A percentile compares a stretch with the other conserved stretches of the same genome.
Evolutionary conservation across 2,113 vertebrate species (phyloP).

Genomic region (Heloderma charlesbogerti): DNA sequence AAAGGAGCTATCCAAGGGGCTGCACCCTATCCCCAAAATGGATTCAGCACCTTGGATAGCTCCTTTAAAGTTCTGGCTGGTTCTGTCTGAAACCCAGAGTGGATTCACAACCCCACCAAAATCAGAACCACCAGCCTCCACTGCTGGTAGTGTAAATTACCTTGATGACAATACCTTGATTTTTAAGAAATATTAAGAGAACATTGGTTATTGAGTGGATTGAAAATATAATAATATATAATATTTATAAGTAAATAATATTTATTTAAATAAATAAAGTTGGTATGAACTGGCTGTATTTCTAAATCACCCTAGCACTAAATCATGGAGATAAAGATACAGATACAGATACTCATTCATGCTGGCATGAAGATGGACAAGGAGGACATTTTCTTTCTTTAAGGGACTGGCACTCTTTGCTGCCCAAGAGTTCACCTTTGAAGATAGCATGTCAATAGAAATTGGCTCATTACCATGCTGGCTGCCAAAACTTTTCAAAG

Average conservation of each 20-base stretch:
- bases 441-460: conserved; percentile 21
- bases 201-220: too few relatives aligned
- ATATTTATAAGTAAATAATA: too few relatives aligned
- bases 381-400: conserved; percentile 11
- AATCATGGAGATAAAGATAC: not conserved
- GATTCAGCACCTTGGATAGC: too few relatives aligned
- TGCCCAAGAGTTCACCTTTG: not conserved
- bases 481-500: conserved; percentile 15
- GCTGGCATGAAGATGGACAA: conserved; percentile 1
- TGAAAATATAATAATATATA: too few relatives aligned
- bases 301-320: conserved; percentile 28
- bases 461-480: not conserved
- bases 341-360: not conserved
- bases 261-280: not conserved
- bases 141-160: not conserved
- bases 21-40: too few relatives aligned
- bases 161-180: not conserved
- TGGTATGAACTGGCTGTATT: not conserved
- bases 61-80: too few relatives aligned
- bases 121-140: too few relatives aligned
- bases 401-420: conserved; percentile 1
- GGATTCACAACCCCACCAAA: too few relatives aligned
- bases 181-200: not conserved
- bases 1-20: too few relatives aligned
- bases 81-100: too few relatives aligned